Base-by-base conservation (phyloP, 1,140 invertebrate genomes). In the Parapsyche elsis region DNA sequence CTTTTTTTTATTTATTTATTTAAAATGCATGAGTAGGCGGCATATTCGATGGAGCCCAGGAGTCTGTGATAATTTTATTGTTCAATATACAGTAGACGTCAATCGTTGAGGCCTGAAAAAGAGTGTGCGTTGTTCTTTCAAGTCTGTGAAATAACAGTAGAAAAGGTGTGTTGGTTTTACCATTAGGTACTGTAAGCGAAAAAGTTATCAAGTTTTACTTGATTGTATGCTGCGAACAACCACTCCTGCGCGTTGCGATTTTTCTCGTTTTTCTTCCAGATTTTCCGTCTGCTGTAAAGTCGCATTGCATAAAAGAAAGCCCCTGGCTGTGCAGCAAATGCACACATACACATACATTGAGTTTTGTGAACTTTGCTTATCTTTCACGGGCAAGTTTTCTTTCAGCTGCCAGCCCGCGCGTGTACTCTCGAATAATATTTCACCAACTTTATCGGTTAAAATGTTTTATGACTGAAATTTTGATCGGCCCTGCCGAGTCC, bases 341-440 rank as follows among this genome's bases (percentile, higher is more conserved):
- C 49, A 53, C 49, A 53, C 49, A 16, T 12, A 53, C 12, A 53
- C 49, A 53, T 2, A 16, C 49, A 53, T 46, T 46, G 16, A 53
- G 49, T 53, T 53, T 53, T 16, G 49, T 53, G 49, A 81, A 81
- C 76, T 81, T 81, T 80, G 49, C 70, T 81, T 78, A 81, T 81
- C 80, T 81, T 77, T 78, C 71, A 74, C 64, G 24, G 53, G 71
- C 45, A 71, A 71, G 14, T 70, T 76, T 76, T 71, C 80, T 71
- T 78, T 71, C 76, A 77, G 61, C 71, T 71, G 45, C 44, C 53
- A 57, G 16, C 24, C n/a, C 23, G 75, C n/a, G 46, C 67, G 38
- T 71, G 78, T 61, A 61, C 78, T 75, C 70, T 73, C 57, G 71
- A 80, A 80, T 80, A 80, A 80, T 80, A 80, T 80, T 80, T 80